phyloP scores from a whole-genome alignment of 2,797 vertebrate genomes.

The Vipera latastei region DNA sequence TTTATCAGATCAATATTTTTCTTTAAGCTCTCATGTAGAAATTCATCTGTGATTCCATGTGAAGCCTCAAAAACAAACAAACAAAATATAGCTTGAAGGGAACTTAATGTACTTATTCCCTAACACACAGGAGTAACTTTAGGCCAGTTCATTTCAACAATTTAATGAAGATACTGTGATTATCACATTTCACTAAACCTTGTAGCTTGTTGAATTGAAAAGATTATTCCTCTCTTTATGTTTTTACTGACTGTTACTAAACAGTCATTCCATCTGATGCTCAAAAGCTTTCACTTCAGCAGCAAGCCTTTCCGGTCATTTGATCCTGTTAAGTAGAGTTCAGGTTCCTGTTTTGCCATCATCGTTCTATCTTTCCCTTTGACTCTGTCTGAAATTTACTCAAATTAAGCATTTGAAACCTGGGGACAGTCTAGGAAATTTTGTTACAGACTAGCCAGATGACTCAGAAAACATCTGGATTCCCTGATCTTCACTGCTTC shows the following conservation, averaged over 20 bases:
- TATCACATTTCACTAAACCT: not conserved
- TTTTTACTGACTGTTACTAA: not conserved
- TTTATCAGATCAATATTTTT: not conserved
- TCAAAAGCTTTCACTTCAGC: not conserved
- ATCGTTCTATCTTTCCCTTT: not conserved
- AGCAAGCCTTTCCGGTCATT: not conserved
- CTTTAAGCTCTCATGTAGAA: not conserved
- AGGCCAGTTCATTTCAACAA: not conserved
- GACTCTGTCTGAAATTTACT: not conserved
- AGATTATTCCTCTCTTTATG: not conserved
- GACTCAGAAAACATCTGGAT: constrained; percentile 25
- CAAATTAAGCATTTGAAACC: not conserved
- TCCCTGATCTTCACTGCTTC: not conserved
- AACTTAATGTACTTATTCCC: not conserved
- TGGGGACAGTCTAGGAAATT: not conserved
- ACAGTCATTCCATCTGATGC: not conserved
- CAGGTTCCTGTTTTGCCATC: not conserved
- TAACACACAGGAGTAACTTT: not conserved
- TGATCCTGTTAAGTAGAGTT: not conserved
- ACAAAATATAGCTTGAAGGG: not conserved
- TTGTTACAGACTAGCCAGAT: not conserved
- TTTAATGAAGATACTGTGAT: not conserved
- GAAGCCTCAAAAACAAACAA: not conserved
- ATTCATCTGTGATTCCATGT: not conserved
- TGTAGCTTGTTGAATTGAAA: not conserved